Evolutionary conservation across 2,888 invertebrate genomes (phyloP), one percentile per base, ranked within the genome.

Genomic region (Synanthedon myopaeformis): DNA sequence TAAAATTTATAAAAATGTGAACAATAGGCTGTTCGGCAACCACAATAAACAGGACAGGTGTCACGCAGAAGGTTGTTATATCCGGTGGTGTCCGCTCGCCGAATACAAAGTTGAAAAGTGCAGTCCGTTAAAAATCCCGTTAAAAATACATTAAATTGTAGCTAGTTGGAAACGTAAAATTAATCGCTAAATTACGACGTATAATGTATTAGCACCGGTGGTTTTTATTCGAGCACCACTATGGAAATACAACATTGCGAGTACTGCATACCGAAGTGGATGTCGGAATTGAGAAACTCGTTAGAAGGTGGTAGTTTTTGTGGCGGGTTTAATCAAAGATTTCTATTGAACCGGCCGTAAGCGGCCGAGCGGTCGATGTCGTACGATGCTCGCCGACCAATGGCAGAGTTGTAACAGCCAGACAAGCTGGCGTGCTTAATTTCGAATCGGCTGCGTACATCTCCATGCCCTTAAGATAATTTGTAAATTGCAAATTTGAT

Each of bases 211-310:
- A 17, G 5, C 23, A 49, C 11, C 19, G 13, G 19, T 13, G 14
- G 6, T 49, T 49, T 49, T 49, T 49, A 45, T 3, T 49, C 17
- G 3, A 23, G 23, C 23, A 23, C 23, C 23, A 23, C 23, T 23
- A 49, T 49, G 49, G 49, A 11, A 17, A 49, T 13, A 17, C 49
- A 12, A 11, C n/a, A 45, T 45, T 45, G 45, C 45, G 42, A 45
- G 42, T 45, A 45, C 45, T 13, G 14, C 45, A n/a, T 49, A 49
- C 76, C 75, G 67, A 76, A 79, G 71, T 73, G 70, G 82, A 79
- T 62, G 68, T 66, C 70, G 75, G 75, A 71, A 76, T 76, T 79
- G 79, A 78, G 81, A 82, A 82, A 82, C 82, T 81, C 65, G 79
- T 80, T 79, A 74, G 75, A 74, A 70, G 35, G 70, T 69, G 61